Evolutionary conservation across 2,113 vertebrate species (phyloP).

Genomic region (Pomatostomus ruficeps): DNA sequence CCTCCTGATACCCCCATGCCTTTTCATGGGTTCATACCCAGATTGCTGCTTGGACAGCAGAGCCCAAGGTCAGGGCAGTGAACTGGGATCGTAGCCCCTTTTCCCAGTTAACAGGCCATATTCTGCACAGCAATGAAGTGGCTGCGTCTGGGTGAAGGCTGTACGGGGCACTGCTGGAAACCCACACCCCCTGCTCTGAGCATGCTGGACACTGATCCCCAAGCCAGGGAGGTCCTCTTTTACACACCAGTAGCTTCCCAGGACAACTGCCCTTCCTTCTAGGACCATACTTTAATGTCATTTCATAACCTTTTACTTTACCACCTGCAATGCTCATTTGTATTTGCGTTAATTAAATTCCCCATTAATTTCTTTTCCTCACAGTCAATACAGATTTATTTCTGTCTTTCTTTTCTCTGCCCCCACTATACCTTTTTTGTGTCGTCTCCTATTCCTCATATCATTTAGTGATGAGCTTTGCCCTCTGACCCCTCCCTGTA

Average conservation of each 20-base stretch:
- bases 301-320: constrained; percentile 4
- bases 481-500: constrained; percentile 28
- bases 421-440: neutral
- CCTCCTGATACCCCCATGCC: neutral
- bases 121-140: neutral
- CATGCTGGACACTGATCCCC: neutral
- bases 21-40: neutral
- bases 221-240: neutral
- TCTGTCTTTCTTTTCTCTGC: neutral
- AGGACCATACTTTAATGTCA: neutral
- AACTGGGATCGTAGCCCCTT: neutral
- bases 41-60: neutral
- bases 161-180: neutral
- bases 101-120: neutral
- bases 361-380: constrained; percentile 43
- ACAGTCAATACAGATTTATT: constrained; percentile 26
- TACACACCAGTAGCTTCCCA: neutral
- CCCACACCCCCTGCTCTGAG: neutral
- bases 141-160: neutral
- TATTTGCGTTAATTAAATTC: constrained; percentile 51
- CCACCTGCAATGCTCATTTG: constrained; percentile 13
- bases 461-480: constrained; percentile 19
- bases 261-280: neutral
- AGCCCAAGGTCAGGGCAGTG: neutral
- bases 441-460: neutral